Evolutionary conservation across 2,797 vertebrate species (phyloP), one percentile per base, ranked within the genome.

Genomic region (Fratercula arctica): DNA sequence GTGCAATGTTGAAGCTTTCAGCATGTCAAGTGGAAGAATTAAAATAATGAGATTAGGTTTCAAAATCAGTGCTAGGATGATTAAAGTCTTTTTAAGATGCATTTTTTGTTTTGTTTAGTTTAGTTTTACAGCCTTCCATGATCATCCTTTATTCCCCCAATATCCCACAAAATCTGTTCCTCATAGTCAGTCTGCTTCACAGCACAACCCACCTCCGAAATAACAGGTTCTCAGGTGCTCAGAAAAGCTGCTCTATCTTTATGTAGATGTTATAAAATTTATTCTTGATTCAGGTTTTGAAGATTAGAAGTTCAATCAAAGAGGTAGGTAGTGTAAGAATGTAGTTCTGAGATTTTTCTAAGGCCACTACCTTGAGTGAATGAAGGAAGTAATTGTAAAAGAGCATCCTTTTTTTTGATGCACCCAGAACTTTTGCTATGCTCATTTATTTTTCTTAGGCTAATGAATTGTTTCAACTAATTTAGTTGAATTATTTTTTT

Each of bases 81-180:
- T 28, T 35, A 24, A 43, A 39, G 4, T 2, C 23, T 41, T 78
- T 61, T 35, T 9, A 54, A 50, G 10, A 41, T 8, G 3, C 23
- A 16, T 50, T 43, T 54, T 77, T 67, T 18, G 3, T 19, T n/a
- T 50, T 13, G 4, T 25, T n/a, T 43, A 41, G 7, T 48, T 78
- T 41, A 13, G 41, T 72, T 89, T 43, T 70, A 37, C 43, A 70
- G 23, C 3, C 4, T 77, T 56, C 20, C 7, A 9, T 37, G 8
- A 39, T 14, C 23, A 31, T 15, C 12, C 2, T 24, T 73, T 50
- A 33, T 8, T 2, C 5, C 5, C 3, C 2, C 18, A 70, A 3
- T 75, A 50, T 39, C 23, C 18, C 16, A 45, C 3, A 24, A n/a
- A 35, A 87, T 73, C 20, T 41, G 7, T 45, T 53, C 43, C 29